Base-by-base conservation (phyloP, 2,797 vertebrate species). In the Melanotaenia pygmaea region DNA sequence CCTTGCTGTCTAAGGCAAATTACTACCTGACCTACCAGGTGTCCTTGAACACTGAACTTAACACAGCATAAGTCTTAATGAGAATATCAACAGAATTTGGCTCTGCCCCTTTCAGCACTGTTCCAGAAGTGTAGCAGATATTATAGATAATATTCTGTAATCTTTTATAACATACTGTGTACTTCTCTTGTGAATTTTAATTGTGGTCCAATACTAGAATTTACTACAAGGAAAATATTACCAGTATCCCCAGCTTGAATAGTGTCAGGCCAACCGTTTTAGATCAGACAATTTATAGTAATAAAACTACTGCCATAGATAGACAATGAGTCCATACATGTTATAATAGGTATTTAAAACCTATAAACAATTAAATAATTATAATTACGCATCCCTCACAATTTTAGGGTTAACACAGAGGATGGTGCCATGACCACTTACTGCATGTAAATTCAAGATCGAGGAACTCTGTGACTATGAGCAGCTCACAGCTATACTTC, bases 401-500 rank as follows among this genome's bases (percentile, higher is more conserved):
- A 56, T 16, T 6, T 7, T 22, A 24, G 51, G 16, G 22, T 62
- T 13, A 26, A 73, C 13, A 24, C n/a, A 26, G 13, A 67, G 16
- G 43, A 45, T 34, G 57, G 1, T 45, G 32, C 14, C 20, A 22
- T 14, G 50, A 18, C 37, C 61, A 95, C 97, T 95, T 93, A 99
- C 98, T 96, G 77, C 98, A 99, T 53, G 95, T 96, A 86, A 99
- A 98, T 85, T 96, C 92, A 67, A 96, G 93, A 59, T 92, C 94
- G 34, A 96, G 88, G 90, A 99, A 99, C 89, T 99, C 98, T 0
- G 96, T 99, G 84, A 99, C 96, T 34, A 97, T 78, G 80, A 99
- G 96, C 77, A 99, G 79, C 90, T 99, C 98, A 67, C 94, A 97
- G 87, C 95, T 95, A 66, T 99, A 98, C 93, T 96, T 99, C 95